Evolutionary conservation across 2,888 invertebrate genomes (phyloP), one percentile per base, ranked within the genome.

Genomic region (Nemotelus pantherinus): DNA sequence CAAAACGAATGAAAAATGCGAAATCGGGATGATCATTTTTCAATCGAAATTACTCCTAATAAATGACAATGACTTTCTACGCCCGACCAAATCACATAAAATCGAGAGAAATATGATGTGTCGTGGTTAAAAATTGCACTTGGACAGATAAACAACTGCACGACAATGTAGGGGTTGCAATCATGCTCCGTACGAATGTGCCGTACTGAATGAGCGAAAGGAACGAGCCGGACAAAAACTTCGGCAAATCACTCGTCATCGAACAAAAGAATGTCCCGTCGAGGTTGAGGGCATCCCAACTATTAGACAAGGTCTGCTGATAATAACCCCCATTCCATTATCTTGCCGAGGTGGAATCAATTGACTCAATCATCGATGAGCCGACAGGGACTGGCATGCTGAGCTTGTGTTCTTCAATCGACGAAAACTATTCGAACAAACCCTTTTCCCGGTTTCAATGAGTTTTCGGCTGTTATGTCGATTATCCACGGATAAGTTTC

Each of bases 11-110:
- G 47, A 47, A 67, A 47, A 67, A 65, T 45, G 10, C 65, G 41
- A 25, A 60, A 60, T 45, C 47, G 44, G 41, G 45, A 65, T 10
- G 57, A 58, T 72, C 71, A 72, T 72, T 72, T 72, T 72, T 72
- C 71, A 72, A 72, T 57, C 58, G 71, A 72, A 72, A 72, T 72
- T 72, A 72, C 71, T 58, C 71, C 7, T 72, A 57, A 72, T 72
- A 72, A 72, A 72, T 57, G 58, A 45, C 58, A 58, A 57, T 50
- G 44, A 71, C 10, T 5, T 53, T 7, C 25, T 57, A 45, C 48
- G 5, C 41, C 47, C 57, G 25, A 57, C 25, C 9, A 10, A 55
- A 53, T 1, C 53, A 45, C 67, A 48, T 68, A 68, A 68, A 68
- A 68, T 39, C 74, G n/a, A 45, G 39, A 63, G 43, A 63, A 60